phyloP scores from a whole-genome alignment of 2,888 invertebrate species.

The Germaria angustata region DNA sequence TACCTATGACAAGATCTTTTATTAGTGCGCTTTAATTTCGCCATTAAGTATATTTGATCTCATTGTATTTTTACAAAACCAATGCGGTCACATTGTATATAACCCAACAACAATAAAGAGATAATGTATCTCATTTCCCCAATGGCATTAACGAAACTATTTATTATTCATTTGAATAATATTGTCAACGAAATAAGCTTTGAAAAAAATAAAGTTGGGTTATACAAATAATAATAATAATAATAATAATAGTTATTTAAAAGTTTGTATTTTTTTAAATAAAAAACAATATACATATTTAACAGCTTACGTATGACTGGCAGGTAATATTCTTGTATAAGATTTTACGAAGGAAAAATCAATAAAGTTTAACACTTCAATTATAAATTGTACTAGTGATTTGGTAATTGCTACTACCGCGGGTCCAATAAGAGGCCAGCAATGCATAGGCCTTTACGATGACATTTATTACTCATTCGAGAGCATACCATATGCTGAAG shows the following conservation, averaged over 20 bases:
- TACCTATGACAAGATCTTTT: too few species aligned
- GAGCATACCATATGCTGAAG: constrained; percentile 77
- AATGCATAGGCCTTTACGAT: constrained; percentile 63
- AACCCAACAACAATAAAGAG: neutral
- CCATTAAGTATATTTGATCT: too few species aligned
- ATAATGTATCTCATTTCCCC: constrained; percentile 8
- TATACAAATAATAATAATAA: neutral
- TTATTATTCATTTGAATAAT: constrained; percentile 4
- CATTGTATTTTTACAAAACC: too few species aligned
- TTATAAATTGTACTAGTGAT: neutral
- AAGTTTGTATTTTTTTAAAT: neutral
- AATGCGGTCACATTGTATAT: neutral
- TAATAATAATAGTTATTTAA: too few species aligned
- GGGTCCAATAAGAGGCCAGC: constrained; percentile 29
- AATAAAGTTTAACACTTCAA: neutral
- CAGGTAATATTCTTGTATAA: constrained; percentile 9
- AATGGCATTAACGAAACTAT: constrained; percentile 11
- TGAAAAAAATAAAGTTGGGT: neutral
- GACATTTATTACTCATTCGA: constrained; percentile 76
- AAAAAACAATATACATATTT: neutral
- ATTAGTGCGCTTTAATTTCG: too few species aligned
- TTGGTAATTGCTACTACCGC: constrained; percentile 26
- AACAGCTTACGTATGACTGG: constrained; percentile 14
- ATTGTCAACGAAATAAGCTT: neutral
- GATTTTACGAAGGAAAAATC: neutral